phyloP scores from a whole-genome alignment of 2,888 invertebrate genomes.

The Perizoma flavofasciatum region DNA sequence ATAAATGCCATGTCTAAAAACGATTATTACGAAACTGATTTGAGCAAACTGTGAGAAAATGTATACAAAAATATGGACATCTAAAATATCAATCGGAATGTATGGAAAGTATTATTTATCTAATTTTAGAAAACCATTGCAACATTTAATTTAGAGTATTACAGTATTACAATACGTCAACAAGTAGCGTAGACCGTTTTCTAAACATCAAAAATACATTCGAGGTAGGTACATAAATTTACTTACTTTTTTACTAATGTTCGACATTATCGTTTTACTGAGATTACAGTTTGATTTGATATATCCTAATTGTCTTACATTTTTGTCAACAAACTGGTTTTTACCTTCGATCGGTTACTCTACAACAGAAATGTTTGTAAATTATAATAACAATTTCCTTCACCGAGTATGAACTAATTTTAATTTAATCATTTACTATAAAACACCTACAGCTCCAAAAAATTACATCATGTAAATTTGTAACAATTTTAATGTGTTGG shows the following conservation, averaged over 20 bases:
- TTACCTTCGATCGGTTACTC: conserved; percentile 29
- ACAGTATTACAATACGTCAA: conserved; percentile 41
- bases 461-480: conserved; percentile 21
- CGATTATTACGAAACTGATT: conserved; percentile 38
- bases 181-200: conserved; percentile 44
- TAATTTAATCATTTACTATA: conserved; percentile 20
- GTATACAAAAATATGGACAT: conserved; percentile 54
- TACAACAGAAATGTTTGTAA: conserved; percentile 31
- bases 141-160: conserved; percentile 45
- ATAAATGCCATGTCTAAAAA: conserved; percentile 42
- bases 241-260: conserved; percentile 34
- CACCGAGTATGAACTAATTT: conserved; percentile 18
- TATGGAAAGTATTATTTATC: conserved; percentile 46
- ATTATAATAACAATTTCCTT: conserved; percentile 25
- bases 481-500: conserved; percentile 27
- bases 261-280: conserved; percentile 45
- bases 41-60: conserved; percentile 31
- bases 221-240: conserved; percentile 41
- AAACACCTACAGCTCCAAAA: conserved; percentile 20
- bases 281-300: conserved; percentile 45
- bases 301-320: conserved; percentile 42
- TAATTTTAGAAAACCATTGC: conserved; percentile 39
- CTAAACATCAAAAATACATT: conserved; percentile 58
- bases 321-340: conserved; percentile 30
- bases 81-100: conserved; percentile 48